Evolutionary conservation across 2,797 vertebrate genomes (phyloP).

Genomic region (Malurus splendens): DNA sequence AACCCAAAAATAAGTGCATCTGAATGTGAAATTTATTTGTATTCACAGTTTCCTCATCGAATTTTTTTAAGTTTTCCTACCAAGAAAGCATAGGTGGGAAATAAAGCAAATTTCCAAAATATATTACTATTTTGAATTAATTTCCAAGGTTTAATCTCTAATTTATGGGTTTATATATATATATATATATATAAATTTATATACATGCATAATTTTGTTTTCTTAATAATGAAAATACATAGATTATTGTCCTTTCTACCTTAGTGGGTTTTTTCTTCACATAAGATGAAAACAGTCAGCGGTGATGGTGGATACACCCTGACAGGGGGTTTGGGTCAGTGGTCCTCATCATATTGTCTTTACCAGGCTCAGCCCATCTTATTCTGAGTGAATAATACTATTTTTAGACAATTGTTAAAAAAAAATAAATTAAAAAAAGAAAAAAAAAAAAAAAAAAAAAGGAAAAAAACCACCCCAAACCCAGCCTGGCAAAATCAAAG

Average conservation of each 20-base stretch:
- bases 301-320: not conserved
- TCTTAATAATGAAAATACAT: too few species aligned
- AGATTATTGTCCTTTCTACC: not conserved
- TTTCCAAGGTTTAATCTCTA: not conserved
- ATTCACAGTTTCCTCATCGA: not conserved
- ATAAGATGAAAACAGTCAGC: too few species aligned
- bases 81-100: rapidly evolving
- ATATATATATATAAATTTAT: rapidly evolving
- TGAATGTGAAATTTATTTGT: not conserved
- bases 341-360: not conserved
- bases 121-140: not conserved
- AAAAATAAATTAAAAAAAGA: too few species aligned
- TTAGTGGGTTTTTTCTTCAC: not conserved
- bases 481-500: not conserved
- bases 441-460: not conserved
- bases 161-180: not conserved
- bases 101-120: not conserved
- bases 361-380: not conserved
- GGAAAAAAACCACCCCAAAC: not conserved
- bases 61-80: not conserved
- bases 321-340: not conserved
- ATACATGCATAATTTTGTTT: too few species aligned
- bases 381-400: not conserved
- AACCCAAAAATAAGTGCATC: rapidly evolving
- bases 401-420: not conserved